Conservation (phyloP, 1,140 invertebrate species). For the Calycopis cecrops region DNA sequence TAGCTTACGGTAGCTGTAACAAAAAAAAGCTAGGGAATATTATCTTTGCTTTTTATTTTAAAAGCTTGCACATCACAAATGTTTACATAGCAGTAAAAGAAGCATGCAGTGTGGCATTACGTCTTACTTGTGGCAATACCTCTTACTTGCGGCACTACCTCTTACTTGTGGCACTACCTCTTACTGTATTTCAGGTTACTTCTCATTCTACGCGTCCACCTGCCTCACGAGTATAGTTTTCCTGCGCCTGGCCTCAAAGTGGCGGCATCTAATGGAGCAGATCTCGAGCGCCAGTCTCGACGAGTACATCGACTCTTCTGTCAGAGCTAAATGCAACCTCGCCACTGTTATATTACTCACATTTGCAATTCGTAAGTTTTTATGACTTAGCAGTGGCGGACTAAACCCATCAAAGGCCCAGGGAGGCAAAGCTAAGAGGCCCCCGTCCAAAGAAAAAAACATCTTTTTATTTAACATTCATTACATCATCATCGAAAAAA, state of each 20-base stretch:
- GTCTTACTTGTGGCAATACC: too few relatives aligned
- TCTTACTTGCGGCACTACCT: too few relatives aligned
- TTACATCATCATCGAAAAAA: neutral
- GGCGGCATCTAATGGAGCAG: constrained; percentile 17
- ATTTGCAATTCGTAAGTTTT: constrained; percentile 18
- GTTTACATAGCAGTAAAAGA: too few relatives aligned
- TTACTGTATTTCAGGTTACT: constrained; percentile 8
- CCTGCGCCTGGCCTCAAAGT: constrained; percentile 17
- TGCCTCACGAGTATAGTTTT: constrained; percentile 20
- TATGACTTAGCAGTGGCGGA: neutral
- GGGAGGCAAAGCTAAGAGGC: too few relatives aligned
- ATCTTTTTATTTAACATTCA: too few relatives aligned
- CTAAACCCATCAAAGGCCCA: neutral
- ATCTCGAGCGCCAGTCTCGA: constrained; percentile 19
- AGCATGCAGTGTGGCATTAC: too few relatives aligned
- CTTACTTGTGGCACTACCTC: too few relatives aligned
- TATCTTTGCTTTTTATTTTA: too few relatives aligned
- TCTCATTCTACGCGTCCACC: constrained; percentile 15
- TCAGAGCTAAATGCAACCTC: constrained; percentile 18
- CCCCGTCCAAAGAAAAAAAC: too few relatives aligned
- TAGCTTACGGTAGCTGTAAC: too few relatives aligned
- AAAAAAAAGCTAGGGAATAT: too few relatives aligned
- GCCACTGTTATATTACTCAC: constrained; percentile 10
- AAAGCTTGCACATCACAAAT: too few relatives aligned
- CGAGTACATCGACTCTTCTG: constrained; percentile 19